Conservation (phyloP, 2,797 vertebrate species). For the Choloepus didactylus region DNA sequence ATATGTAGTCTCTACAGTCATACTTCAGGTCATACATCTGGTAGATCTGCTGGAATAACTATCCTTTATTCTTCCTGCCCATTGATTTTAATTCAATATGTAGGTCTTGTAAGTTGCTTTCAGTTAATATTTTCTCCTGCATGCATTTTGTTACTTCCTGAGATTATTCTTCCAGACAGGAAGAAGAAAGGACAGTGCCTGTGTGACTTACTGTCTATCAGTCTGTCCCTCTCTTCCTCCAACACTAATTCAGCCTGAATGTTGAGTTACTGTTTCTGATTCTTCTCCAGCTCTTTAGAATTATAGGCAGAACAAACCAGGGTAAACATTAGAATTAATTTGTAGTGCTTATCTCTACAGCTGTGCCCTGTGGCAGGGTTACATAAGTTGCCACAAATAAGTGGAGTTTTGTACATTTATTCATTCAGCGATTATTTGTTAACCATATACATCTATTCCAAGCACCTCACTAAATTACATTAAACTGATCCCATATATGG, state of each 20-base stretch:
- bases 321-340: not conserved
- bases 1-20: not conserved
- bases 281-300: not conserved
- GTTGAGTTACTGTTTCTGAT: not conserved
- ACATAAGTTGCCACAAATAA: not conserved
- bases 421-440: slow-evolving; percentile 48
- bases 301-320: slow-evolving; percentile 30
- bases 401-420: not conserved
- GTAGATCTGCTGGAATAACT: slow-evolving; percentile 27
- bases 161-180: slow-evolving; percentile 61
- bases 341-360: not conserved
- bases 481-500: not conserved
- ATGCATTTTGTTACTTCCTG: slow-evolving; percentile 55
- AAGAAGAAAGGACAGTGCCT: slow-evolving; percentile 33
- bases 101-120: slow-evolving; percentile 49
- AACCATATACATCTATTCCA: slow-evolving; percentile 14
- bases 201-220: slow-evolving; percentile 46
- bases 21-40: slow-evolving; percentile 36
- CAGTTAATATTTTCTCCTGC: slow-evolving; percentile 60
- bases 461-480: slow-evolving; percentile 32
- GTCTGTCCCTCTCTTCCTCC: slow-evolving; percentile 7
- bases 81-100: slow-evolving; percentile 22
- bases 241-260: not conserved
- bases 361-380: not conserved
- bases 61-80: slow-evolving; percentile 38